Evolutionary conservation across 2,888 invertebrate species (phyloP), one percentile per base, ranked within the genome.

Genomic region (Ypsolopha sequella): DNA sequence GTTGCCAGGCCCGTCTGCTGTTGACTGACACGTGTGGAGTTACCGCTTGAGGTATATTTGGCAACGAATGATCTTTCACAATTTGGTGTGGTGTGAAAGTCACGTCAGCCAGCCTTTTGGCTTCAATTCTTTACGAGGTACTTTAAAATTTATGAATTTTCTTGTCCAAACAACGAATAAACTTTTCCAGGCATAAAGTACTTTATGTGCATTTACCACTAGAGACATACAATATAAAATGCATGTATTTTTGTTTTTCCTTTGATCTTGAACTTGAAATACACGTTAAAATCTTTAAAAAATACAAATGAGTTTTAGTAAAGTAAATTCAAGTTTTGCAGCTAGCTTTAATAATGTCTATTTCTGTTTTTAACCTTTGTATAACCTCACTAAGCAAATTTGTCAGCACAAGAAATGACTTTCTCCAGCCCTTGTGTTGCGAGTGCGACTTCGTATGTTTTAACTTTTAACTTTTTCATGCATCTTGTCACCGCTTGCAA

Each of bases 381-480:
- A 44, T 56, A 46, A 53, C 51, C 52, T 53, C 49, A 52, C 41
- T 66, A 59, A 11, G 14, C 36, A 35, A 36, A 41, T 14, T 72
- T 60, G 62, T 63, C 68, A 64, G 59, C 59, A 64, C 56, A 58
- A 59, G 60, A 56, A 62, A 62, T 66, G 65, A 74, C 76, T 82
- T 80, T 80, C 80, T 73, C 75, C 66, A 54, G 56, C 59, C 64
- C 66, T 70, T 64, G 54, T 61, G 60, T 70, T 66, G 65, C 69
- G 59, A 60, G 70, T 66, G 65, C 69, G 59, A 60, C 59, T 60
- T 64, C 63, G 68, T 64, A 64, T 63, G 62, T 71, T 70, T 70
- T 64, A 68, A 72, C 66, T 71, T 70, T 70, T 64, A 68, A 72
- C 66, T 69, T 69, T 72, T 75, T 75, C 70, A 70, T 68, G 64